Conservation (phyloP, 2,888 invertebrate genomes). For the Cosmia trapezina region DNA sequence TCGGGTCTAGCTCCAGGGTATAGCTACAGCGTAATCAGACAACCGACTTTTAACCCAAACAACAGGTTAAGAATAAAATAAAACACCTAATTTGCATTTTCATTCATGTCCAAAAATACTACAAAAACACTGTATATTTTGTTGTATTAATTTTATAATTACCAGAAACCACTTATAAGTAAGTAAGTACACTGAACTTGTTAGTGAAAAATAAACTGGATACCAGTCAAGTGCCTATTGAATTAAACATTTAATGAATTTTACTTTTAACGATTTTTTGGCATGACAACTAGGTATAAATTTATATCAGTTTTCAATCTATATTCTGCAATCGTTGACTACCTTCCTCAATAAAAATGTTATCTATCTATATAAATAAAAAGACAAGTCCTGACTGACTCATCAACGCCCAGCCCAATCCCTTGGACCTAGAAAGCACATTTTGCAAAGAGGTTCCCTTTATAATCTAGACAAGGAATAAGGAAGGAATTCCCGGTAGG, state of each 20-base stretch:
- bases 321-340: background rate
- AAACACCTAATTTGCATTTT: background rate
- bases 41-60: background rate
- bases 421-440: too few species aligned
- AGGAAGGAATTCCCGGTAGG: too few species aligned
- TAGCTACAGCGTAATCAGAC: background rate
- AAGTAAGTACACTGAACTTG: constrained; percentile 2
- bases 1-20: too few species aligned
- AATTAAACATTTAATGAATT: constrained; percentile 18
- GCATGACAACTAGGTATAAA: background rate
- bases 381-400: too few species aligned
- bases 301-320: constrained; percentile 2
- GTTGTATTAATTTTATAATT: constrained; percentile 5
- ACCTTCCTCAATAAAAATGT: background rate
- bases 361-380: too few species aligned
- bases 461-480: too few species aligned
- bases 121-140: background rate
- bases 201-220: constrained; percentile 12
- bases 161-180: constrained; percentile 32
- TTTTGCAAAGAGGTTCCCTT: too few species aligned
- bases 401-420: too few species aligned
- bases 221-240: background rate
- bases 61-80: background rate
- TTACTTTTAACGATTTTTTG: constrained; percentile 1
- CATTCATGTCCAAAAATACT: background rate